A percentile compares a stretch with the other conserved stretches of the same genome.
Conservation (phyloP, 2,113 vertebrate genomes). For the Odobenus rosmarus region DNA sequence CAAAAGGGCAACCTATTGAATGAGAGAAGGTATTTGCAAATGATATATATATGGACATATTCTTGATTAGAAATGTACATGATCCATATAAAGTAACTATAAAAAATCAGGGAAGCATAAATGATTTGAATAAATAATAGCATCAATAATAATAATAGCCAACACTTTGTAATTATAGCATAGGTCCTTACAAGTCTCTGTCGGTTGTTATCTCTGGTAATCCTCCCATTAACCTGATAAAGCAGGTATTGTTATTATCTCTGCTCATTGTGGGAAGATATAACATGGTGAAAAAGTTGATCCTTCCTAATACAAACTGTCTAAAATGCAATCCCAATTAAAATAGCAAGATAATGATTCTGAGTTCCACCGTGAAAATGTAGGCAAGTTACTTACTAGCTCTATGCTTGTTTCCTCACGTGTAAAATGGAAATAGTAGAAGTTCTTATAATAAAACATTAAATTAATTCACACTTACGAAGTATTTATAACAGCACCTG, state of each 20-base stretch:
- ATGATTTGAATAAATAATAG: neutral
- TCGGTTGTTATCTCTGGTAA: neutral
- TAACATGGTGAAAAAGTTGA: neutral
- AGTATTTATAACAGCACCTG: neutral
- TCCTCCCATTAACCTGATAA: neutral
- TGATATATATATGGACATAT: neutral
- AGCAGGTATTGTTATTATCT: neutral
- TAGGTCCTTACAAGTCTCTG: neutral
- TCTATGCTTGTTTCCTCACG: neutral
- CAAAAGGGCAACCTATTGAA: neutral
- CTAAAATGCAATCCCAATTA: neutral
- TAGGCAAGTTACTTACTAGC: neutral
- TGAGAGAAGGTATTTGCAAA: neutral
- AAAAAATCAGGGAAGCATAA: neutral
- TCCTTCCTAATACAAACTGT: neutral
- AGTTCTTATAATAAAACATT: neutral
- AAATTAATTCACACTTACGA: neutral
- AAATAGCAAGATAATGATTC: neutral
- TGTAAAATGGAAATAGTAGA: slow-evolving; percentile 12
- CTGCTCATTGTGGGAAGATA: neutral
- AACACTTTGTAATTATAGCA: neutral
- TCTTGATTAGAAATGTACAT: neutral
- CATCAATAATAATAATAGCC: neutral
- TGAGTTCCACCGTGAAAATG: neutral
- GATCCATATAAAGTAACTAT: neutral